Evolutionary conservation across 2,888 invertebrate genomes (phyloP), one percentile per base, ranked within the genome.

Genomic region (Andrena haemorrhoa): DNA sequence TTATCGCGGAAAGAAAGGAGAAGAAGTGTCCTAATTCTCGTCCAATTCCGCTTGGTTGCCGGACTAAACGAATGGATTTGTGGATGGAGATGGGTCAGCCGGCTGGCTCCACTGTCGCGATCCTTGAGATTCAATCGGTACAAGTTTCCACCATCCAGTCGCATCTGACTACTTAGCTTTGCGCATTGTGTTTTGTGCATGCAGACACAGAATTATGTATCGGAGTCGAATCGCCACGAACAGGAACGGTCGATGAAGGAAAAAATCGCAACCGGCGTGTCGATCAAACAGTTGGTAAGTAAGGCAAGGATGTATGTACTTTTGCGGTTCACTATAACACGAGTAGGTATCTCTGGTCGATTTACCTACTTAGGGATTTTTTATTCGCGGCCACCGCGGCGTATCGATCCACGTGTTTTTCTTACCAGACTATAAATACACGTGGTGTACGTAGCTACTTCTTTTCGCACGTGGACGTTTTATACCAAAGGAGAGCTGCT

Each of bases 231-330:
- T 90, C 92, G 92, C 75, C 89, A 87, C 83, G 93, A 93, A 84
- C 90, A 90, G 85, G 93, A 93, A 85, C 93, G 92, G 88, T 90
- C 91, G 80, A 91, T 89, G 89, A 94, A 93, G 91, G 93, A 93
- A 90, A 92, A 94, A 76, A 94, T 94, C 84, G 94, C 94, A 72
- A 94, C 95, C 76, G 94, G 94, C 76, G 93, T 95, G 78, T 94
- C 95, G 82, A 94, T 95, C 90, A 94, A 94, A 91, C 94, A 94
- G 90, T 92, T 95, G 93, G 95, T 95, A 92, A 94, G 94, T 93
- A 81, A 35, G 31, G 49, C 35, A 65, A 31, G 23, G 16, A 23
- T 4, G 20, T 8, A 29, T 64, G 51, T 35, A 64, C 23, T 2
- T 31, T 31, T 56, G 47, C 29, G 51, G 6, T 16, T 41, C 41